phyloP scores from a whole-genome alignment of 2,888 invertebrate genomes.

The Entomobrya proxima region DNA sequence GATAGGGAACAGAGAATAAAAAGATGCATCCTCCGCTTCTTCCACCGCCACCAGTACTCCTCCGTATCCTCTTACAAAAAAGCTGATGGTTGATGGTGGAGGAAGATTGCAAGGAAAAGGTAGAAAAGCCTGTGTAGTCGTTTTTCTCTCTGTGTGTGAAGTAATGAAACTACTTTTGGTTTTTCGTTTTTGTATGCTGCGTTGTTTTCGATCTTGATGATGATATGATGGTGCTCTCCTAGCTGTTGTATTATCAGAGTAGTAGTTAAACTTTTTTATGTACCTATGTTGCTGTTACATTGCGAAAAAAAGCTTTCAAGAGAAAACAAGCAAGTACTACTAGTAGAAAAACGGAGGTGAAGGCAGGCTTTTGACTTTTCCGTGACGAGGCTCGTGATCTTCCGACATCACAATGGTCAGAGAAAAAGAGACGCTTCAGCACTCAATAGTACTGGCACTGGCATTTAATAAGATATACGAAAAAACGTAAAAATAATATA shows the following conservation, averaged over 20 bases:
- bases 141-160: neutral
- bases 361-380: slow-evolving; percentile 58
- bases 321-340: neutral
- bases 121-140: neutral
- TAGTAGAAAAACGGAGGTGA: slow-evolving; percentile 41
- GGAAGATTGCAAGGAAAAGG: slow-evolving; percentile 11
- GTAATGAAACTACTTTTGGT: slow-evolving; percentile 26
- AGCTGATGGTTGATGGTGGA: neutral
- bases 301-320: slow-evolving; percentile 14
- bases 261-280: neutral
- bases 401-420: slow-evolving; percentile 50
- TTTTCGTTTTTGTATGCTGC: neutral
- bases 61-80: neutral
- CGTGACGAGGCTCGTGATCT: slow-evolving; percentile 53
- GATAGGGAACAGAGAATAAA: neutral
- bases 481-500: neutral
- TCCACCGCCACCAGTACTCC: neutral
- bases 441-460: too few species aligned
- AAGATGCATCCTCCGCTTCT: neutral
- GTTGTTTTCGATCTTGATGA: neutral
- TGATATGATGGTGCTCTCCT: neutral
- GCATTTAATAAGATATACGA: neutral
- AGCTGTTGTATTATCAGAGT: too few species aligned
- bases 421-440: slow-evolving; percentile 48
- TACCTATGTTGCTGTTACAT: neutral